Conservation (phyloP, 1,140 invertebrate species). For the Stegodyphus mimosarum region DNA sequence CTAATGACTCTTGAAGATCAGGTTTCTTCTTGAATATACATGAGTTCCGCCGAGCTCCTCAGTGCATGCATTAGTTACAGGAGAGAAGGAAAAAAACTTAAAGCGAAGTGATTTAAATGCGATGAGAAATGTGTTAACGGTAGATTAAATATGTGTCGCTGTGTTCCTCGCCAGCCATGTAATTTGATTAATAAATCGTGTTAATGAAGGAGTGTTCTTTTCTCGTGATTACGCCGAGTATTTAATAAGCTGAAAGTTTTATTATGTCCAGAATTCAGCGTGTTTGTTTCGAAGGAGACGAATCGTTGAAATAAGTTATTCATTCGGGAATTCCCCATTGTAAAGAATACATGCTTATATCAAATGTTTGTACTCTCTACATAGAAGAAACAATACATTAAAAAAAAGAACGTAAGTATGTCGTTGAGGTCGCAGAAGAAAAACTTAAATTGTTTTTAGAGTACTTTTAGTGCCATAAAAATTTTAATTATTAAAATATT, state of each 20-base stretch:
- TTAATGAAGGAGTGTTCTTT: slow-evolving; percentile 31
- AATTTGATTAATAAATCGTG: slow-evolving; percentile 60
- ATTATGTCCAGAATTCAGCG: background rate
- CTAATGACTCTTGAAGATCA: slow-evolving; percentile 33
- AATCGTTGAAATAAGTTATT: too few relatives aligned
- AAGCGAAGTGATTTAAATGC: slow-evolving; percentile 52
- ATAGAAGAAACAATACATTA: too few relatives aligned
- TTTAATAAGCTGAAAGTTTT: slow-evolving; percentile 17
- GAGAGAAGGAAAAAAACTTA: slow-evolving; percentile 12
- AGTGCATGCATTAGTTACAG: background rate
- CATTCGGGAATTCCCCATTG: too few relatives aligned
- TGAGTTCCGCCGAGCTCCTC: slow-evolving; percentile 8
- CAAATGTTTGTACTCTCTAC: too few relatives aligned
- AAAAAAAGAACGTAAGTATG: too few relatives aligned
- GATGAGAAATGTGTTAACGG: slow-evolving; percentile 55
- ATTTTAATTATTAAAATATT: too few relatives aligned
- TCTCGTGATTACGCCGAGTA: background rate
- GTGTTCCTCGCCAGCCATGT: background rate
- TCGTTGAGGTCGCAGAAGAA: too few relatives aligned
- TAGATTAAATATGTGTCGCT: slow-evolving; percentile 48
- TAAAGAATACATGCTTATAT: too few relatives aligned
- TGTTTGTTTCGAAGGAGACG: too few relatives aligned
- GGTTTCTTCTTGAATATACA: slow-evolving; percentile 55
- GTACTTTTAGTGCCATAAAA: too few relatives aligned
- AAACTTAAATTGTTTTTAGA: too few relatives aligned